A percentile compares a stretch with the other conserved stretches of the same genome.
These are phyloP conservation scores for Lithophane ornitopus DNA, from an alignment of 2,888 invertebrate species.

Conservation along the genomic window DNA sequence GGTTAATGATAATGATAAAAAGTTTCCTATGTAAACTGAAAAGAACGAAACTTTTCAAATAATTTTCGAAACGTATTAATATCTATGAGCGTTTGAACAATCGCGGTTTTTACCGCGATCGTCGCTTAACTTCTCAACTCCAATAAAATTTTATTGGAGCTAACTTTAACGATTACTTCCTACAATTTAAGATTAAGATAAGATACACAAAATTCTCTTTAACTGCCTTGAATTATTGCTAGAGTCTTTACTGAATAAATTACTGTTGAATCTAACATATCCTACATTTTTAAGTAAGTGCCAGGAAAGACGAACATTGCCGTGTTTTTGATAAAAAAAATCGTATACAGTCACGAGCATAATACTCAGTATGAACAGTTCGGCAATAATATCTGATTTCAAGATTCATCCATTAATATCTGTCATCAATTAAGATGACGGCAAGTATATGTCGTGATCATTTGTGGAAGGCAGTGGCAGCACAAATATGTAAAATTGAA, in stretches of 20 bases:
- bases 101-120: conserved; percentile 54
- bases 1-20: conserved; percentile 12
- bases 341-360: background rate
- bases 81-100: conserved; percentile 54
- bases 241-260: conserved; percentile 28
- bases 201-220: conserved; percentile 66
- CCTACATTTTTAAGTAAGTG: background rate
- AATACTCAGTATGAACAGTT: background rate
- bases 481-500: background rate
- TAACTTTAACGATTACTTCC: conserved; percentile 56
- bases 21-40: conserved; percentile 14
- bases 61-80: conserved; percentile 54
- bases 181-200: conserved; percentile 65
- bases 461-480: background rate
- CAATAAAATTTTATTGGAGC: conserved; percentile 59
- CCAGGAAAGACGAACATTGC: background rate
- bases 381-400: background rate
- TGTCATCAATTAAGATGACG: background rate
- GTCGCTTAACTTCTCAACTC: conserved; percentile 54
- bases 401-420: background rate
- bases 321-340: background rate
- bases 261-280: conserved; percentile 13
- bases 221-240: conserved; percentile 65
- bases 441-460: background rate
- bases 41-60: conserved; percentile 41